Evolutionary conservation across 2,888 invertebrate species (phyloP), one percentile per base, ranked within the genome.

Genomic region (Eutolmus rufibarbis): DNA sequence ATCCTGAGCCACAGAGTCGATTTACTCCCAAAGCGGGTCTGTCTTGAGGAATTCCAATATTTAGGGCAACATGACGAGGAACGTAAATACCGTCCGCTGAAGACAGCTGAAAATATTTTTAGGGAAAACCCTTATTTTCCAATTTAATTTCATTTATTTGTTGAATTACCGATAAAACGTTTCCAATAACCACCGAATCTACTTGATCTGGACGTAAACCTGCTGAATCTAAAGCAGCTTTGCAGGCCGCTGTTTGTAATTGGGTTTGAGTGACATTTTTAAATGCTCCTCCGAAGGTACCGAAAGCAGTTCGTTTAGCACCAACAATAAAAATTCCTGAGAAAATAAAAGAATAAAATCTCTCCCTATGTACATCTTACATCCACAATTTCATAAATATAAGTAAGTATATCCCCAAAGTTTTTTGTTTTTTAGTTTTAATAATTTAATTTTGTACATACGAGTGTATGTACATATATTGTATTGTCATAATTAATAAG

Each of bases 261-360:
- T 97, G 97, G 0, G 96, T 95, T 31, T 95, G 95, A 57, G 94
- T 94, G 9, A 95, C 95, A 91, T 96, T 96, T 43, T 95, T 94
- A 91, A 97, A 95, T 90, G 95, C 95, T 0, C 97, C 97, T 4
- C 99, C 99, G 93, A 96, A 98, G 0, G 99, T 96, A 86, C 99
- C 99, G 93, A 99, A 99, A 3, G 99, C 97, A 0, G 99, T 99
- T 89, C 99, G 95, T 93, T 99, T 99, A 19, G 99, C 99, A 89
- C 97, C 98, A 89, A 99, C 97, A 91, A 98, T 96, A 92, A 97
- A 97, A 89, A 98, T 94, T 91, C 97, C 98, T 97, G 90, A 8
- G 91, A 90, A 89, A 77, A n/a, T n/a, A n/a, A n/a, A n/a, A n/a
- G n/a, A 43, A 43, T 43, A 12, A 43, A 3, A 12, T 43, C 43